These are phyloP conservation scores for Antennarius maculatus DNA, from an alignment of 2,797 vertebrate genomes.

Conservation along the genomic window DNA sequence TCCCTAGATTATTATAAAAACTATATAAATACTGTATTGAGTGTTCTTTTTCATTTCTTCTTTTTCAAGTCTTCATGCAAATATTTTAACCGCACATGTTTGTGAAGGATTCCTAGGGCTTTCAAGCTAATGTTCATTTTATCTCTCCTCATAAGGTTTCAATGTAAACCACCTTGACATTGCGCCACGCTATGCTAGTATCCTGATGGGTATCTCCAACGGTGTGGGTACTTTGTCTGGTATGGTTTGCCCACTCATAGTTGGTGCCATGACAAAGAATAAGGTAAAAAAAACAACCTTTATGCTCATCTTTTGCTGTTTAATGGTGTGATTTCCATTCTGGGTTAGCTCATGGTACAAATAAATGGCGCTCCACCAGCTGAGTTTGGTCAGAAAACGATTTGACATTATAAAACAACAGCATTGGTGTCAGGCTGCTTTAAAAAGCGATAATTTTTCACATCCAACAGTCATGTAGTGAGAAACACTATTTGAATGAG, in stretches of 20 bases:
- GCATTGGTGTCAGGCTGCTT: neutral
- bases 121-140: neutral
- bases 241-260: slow-evolving; percentile 95
- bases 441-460: neutral
- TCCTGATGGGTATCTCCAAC: slow-evolving; percentile 94
- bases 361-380: too few relatives aligned
- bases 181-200: slow-evolving; percentile 91
- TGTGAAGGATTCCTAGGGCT: neutral
- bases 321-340: neutral
- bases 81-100: neutral
- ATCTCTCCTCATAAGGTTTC: slow-evolving; percentile 80
- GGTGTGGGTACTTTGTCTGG: slow-evolving; percentile 92
- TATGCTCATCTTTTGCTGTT: neutral
- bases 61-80: too few relatives aligned
- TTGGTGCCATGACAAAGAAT: slow-evolving; percentile 92
- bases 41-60: neutral
- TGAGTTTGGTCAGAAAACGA: neutral
- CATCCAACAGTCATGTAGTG: neutral
- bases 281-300: slow-evolving; percentile 85
- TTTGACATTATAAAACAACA: neutral
- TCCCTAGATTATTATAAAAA: too few relatives aligned
- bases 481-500: neutral
- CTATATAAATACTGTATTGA: neutral
- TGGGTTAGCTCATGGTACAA: neutral
- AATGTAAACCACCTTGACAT: slow-evolving; percentile 95